These are phyloP conservation scores for Tinamus major DNA, from an alignment of 2,797 vertebrate genomes.

Conservation along the genomic window DNA sequence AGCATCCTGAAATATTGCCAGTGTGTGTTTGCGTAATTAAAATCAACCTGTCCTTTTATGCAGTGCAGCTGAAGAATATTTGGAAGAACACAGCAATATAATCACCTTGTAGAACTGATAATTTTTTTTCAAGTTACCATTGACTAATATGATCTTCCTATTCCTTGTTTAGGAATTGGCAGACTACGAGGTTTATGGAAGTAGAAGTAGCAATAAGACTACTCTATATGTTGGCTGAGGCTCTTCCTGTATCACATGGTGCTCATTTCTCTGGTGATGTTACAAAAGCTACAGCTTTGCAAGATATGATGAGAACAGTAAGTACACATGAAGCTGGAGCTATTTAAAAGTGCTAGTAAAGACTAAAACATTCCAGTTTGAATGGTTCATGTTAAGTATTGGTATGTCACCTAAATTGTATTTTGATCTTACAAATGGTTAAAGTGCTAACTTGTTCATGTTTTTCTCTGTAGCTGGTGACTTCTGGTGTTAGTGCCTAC, in stretches of 20 bases:
- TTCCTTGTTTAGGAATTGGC: conserved; percentile 86
- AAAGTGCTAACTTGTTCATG: conserved; percentile 30
- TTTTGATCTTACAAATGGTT: not conserved
- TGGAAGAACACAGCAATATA: not conserved
- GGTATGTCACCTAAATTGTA: not conserved
- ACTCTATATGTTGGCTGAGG: conserved; percentile 97
- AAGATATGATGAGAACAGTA: conserved; percentile 98
- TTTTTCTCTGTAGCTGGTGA: conserved; percentile 86
- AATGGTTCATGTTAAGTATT: not conserved
- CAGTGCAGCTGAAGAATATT: not conserved
- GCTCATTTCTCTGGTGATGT: conserved; percentile 95
- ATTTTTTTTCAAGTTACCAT: not conserved
- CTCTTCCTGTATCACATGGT: conserved; percentile 93
- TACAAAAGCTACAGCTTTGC: conserved; percentile 91
- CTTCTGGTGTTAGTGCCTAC: conserved; percentile 92
- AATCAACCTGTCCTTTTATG: not conserved
- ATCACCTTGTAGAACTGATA: not conserved
- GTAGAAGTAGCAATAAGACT: conserved; percentile 95
- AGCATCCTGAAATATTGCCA: not conserved
- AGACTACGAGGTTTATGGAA: conserved; percentile 92
- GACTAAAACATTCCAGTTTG: not conserved
- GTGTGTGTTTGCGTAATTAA: not conserved
- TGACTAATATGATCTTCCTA: not conserved
- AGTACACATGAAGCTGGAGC: conserved; percentile 52
- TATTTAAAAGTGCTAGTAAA: not conserved